Evolutionary conservation across 2,888 invertebrate genomes (phyloP).

Genomic region (Drosophila neonasuta): DNA sequence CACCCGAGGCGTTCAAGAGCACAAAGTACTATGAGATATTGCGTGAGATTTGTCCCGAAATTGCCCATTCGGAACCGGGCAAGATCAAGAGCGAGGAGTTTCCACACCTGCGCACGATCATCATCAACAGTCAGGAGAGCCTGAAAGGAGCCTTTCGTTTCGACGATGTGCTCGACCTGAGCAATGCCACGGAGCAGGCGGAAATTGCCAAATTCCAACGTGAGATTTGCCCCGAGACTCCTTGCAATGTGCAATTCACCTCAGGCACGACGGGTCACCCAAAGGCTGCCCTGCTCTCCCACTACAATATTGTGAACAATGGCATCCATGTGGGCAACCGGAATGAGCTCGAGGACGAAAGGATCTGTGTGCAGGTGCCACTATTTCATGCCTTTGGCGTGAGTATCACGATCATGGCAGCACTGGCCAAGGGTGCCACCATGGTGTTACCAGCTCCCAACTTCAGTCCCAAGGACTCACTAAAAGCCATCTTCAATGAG

Average conservation of each 20-base stretch:
- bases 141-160: slow-evolving; percentile 83
- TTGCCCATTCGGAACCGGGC: slow-evolving; percentile 82
- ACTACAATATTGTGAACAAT: slow-evolving; percentile 90
- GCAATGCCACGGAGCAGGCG: slow-evolving; percentile 49
- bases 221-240: slow-evolving; percentile 86
- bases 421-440: slow-evolving; percentile 85
- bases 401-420: slow-evolving; percentile 84
- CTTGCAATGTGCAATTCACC: slow-evolving; percentile 91
- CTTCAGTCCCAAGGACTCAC: slow-evolving; percentile 85
- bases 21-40: slow-evolving; percentile 88
- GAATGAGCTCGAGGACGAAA: slow-evolving; percentile 81
- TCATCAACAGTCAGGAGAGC: slow-evolving; percentile 83
- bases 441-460: slow-evolving; percentile 85
- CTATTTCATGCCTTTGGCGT: slow-evolving; percentile 93
- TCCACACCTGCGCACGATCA: slow-evolving; percentile 84
- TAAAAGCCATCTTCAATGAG: slow-evolving; percentile 86
- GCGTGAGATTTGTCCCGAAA: slow-evolving; percentile 84
- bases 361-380: slow-evolving; percentile 87
- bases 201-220: slow-evolving; percentile 82
- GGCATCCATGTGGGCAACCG: slow-evolving; percentile 85
- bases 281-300: slow-evolving; percentile 89
- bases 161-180: slow-evolving; percentile 81
- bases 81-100: slow-evolving; percentile 82
- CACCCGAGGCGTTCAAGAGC: slow-evolving; percentile 85
- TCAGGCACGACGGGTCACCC: slow-evolving; percentile 91